Percentiles rank a stretch among this genome's conserved stretches.
Conservation (phyloP, 2,113 vertebrate species). For the Crypturellus undulatus region DNA sequence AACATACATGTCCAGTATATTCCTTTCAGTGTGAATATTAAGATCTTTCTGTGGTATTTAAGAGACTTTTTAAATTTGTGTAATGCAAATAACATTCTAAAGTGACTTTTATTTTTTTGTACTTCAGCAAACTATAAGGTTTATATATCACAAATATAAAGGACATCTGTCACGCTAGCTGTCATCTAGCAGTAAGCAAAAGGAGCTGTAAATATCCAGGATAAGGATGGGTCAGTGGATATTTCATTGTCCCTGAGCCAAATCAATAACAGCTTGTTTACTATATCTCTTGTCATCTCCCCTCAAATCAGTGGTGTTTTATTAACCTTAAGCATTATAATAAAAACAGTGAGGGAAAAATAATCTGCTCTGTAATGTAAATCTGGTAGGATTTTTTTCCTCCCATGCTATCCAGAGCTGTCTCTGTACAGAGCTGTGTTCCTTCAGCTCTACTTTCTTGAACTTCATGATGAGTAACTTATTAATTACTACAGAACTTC, state of each 20-base stretch:
- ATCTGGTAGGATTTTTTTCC: background rate
- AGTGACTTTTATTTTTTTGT: background rate
- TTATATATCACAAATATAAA: background rate
- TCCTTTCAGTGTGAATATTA: background rate
- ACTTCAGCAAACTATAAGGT: background rate
- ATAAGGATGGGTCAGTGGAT: background rate
- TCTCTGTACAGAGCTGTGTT: background rate
- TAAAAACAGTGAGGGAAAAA: background rate
- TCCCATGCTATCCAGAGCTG: background rate
- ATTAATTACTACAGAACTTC: background rate
- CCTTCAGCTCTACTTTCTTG: background rate
- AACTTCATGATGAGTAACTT: background rate
- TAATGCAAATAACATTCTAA: background rate
- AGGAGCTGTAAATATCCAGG: background rate
- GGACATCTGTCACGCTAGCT: background rate
- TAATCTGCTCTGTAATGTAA: conserved; percentile 15
- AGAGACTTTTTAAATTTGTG: background rate
- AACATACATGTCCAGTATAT: background rate
- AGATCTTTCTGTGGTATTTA: background rate
- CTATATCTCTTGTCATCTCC: background rate
- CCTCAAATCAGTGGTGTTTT: background rate
- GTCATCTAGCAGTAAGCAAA: background rate
- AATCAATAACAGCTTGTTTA: conserved; percentile 53
- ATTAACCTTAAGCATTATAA: conserved; percentile 31
- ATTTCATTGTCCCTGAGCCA: conserved; percentile 19